Conservation (phyloP, 2,888 invertebrate genomes). For the Limnephilus rhombicus region DNA sequence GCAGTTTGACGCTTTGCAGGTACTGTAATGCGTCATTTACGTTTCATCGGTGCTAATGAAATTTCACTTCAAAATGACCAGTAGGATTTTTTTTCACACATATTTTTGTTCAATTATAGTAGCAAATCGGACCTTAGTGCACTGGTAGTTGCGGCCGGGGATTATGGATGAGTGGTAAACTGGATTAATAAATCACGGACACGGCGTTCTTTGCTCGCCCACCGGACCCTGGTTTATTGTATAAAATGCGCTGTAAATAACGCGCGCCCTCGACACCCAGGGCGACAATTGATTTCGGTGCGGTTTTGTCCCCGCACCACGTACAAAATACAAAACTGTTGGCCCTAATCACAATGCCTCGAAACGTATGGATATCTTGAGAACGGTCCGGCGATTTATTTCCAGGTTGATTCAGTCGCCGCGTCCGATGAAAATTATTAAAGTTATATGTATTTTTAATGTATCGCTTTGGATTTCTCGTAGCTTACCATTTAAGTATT, state of each 20-base stretch:
- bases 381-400: constrained; percentile 6
- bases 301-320: constrained; percentile 37
- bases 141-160: constrained; percentile 8
- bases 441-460: background rate
- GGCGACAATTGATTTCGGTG: constrained; percentile 55
- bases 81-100: too few species aligned
- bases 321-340: constrained; percentile 12
- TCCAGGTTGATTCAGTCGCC: background rate
- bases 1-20: too few species aligned
- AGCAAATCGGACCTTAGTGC: background rate
- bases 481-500: constrained; percentile 1
- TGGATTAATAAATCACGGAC: constrained; percentile 52
- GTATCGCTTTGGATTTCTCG: background rate
- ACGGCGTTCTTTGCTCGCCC: constrained; percentile 56
- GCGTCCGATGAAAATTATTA: background rate
- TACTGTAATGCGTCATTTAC: too few species aligned
- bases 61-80: background rate
- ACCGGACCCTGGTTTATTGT: constrained; percentile 44
- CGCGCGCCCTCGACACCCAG: constrained; percentile 49
- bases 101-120: background rate
- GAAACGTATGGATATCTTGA: constrained; percentile 21
- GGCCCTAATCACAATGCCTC: constrained; percentile 10
- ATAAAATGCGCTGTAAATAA: constrained; percentile 49
- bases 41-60: too few species aligned
- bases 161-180: constrained; percentile 39